Base-by-base conservation (phyloP, 2,888 invertebrate genomes). In the Desoria tigrina region DNA sequence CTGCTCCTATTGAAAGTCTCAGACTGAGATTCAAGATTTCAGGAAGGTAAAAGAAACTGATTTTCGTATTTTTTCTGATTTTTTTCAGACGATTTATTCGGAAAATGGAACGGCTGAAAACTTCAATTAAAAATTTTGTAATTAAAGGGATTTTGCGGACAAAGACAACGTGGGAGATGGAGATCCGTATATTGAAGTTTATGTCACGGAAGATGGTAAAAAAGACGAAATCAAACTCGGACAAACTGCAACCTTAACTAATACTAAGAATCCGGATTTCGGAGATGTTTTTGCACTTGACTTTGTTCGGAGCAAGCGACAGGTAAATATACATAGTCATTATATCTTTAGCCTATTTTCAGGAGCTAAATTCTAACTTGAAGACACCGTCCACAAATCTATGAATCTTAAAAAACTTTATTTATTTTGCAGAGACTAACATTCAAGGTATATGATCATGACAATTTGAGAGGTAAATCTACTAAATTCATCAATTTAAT, bases 281-380 rank as follows among this genome's bases (percentile, higher is more conserved):
- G 75, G 75, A 27, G 74, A 74, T 50, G 56, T 68, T 11, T 73
- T 75, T 45, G 72, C 70, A 53, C 72, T 73, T 42, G 73, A 74
- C n/a, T 75, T 69, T 60, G 66, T 68, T 42, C 50, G 72, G 11
- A 66, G 64, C 42, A 75, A 72, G 50, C 58, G 63, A 21, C 75
- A 74, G 61, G 66, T 66, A 42, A 45, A 16, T 14, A n/a, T n/a
- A n/a, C n/a, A n/a, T n/a, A n/a, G n/a, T n/a, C n/a, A 18, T 45
- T 45, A 2, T 23, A 58, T 7, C 18, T 57, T 42, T 6, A 54
- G 16, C 26, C 6, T 18, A 45, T 11, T 45, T 9, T 18, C 9
- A 45, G 45, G 32, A 7, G 32, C 32, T 45, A 9, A 21, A 61
- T 51, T 51, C 9, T 45, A n/a, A 45, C 9, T 58, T 42, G 11